Base-by-base conservation (phyloP, 2,888 invertebrate genomes). In the Odontocerum albicorne region DNA sequence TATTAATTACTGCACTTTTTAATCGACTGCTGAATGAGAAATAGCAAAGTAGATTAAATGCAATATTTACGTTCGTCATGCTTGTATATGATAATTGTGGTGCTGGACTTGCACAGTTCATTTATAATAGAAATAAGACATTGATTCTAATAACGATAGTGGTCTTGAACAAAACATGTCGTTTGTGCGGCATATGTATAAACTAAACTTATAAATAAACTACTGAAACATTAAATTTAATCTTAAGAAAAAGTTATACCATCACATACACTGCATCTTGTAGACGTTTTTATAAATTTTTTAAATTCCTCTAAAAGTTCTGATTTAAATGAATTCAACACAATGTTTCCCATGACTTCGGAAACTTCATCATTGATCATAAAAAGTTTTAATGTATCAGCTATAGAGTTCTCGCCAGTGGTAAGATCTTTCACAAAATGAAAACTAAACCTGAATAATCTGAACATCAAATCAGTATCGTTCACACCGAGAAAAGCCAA, bases 371-470 rank as follows among this genome's bases (percentile, higher is more conserved):
- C 77, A 13, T 77, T 72, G 63, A 74, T 73, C 65, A 77, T 77
- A 62, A 77, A 77, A 57, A 75, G 73, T 56, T 70, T 72, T 6
- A 78, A 53, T 1, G 74, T 67, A 10, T 71, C 64, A 1, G 70
- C 52, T 10, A 77, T 72, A 2, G 71, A 69, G 21, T 72, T 72
- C 49, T 77, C 77, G 0, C 62, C 64, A 1, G 71, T 66, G 1
- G 63, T 55, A 20, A 72, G 20, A 3, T 70, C 70, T 62, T 73
- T 74, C 67, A 77, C 65, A 47, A 73, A 77, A 47, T 74, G 71
- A 35, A 75, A 75, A 2, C 77, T 72, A 50, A 75, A 77, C 12
- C 71, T 67, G 0, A 77, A 75, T 1, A 75, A 66, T 65, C 75
- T 74, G 0, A 70, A 68, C 7, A 77, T 69, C 32, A 76, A 64